These are phyloP conservation scores for Acrobasis consociella DNA, from an alignment of 2,888 invertebrate species.

Conservation along the genomic window DNA sequence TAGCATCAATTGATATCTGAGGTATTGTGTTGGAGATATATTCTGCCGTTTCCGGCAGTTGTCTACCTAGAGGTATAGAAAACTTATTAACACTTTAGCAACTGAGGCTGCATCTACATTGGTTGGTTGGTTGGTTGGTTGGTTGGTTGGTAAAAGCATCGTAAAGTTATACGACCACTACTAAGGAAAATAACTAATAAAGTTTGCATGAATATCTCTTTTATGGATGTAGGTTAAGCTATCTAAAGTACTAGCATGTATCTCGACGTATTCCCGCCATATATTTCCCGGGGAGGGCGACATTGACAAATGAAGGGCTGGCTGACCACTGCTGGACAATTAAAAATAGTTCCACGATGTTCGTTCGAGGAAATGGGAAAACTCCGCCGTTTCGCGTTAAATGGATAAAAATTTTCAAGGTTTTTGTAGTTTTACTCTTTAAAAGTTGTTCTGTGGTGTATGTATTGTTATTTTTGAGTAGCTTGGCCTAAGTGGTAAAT, in stretches of 20 bases:
- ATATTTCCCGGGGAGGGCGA: constrained; percentile 14
- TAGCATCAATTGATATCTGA: constrained; percentile 50
- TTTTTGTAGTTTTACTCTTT: background rate
- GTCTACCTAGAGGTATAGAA: too few species aligned
- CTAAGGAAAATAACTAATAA: too few species aligned
- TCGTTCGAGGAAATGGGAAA: constrained; percentile 8
- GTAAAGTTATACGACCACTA: too few species aligned
- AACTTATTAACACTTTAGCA: too few species aligned
- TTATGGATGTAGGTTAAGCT: background rate
- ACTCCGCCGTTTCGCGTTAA: background rate
- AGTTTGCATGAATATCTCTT: background rate
- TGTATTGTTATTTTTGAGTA: too few species aligned
- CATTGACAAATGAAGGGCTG: constrained; percentile 17
- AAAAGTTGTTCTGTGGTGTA: too few species aligned
- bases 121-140: too few species aligned
- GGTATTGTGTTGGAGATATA: constrained; percentile 39
- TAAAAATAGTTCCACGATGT: constrained; percentile 21
- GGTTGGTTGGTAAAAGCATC: too few species aligned
- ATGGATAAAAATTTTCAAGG: background rate
- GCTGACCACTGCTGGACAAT: constrained; percentile 10
- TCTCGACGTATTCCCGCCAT: constrained; percentile 8
- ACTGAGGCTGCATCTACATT: too few species aligned
- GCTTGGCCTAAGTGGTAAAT: too few species aligned
- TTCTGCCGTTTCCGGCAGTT: too few species aligned
- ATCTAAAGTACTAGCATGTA: background rate